phyloP scores from a whole-genome alignment of 2,113 vertebrate genomes.

The Stigmatopora nigra region DNA sequence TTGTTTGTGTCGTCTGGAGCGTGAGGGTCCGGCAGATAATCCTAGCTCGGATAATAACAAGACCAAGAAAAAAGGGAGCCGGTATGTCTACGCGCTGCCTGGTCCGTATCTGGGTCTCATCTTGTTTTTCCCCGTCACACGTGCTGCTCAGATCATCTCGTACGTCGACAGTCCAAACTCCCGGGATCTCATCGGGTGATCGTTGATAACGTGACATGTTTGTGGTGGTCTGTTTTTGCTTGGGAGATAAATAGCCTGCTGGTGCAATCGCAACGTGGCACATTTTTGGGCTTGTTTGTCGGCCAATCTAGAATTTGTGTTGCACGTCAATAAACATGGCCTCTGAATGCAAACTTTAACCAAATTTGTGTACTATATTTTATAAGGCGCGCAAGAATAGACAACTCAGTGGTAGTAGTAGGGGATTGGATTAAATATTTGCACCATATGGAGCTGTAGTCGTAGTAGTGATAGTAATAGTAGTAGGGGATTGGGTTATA shows the following conservation, averaged over 20 bases:
- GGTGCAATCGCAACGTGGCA: background rate
- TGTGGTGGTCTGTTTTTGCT: background rate
- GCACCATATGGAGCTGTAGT: too few species aligned
- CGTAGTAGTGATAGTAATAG: too few species aligned
- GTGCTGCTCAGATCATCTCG: background rate
- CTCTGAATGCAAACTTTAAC: background rate
- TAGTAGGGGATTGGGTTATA: too few species aligned
- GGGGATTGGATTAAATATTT: too few species aligned
- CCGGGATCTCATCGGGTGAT: background rate
- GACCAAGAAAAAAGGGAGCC: conserved; percentile 22
- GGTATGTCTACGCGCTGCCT: conserved; percentile 48
- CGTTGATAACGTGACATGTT: background rate
- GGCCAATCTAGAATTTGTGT: background rate
- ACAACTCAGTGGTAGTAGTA: too few species aligned
- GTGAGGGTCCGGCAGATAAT: conserved; percentile 44
- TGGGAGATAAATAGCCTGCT: background rate
- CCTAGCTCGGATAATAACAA: conserved; percentile 23
- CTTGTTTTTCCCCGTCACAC: background rate
- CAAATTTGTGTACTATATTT: too few species aligned
- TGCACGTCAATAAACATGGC: background rate
- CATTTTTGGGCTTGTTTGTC: background rate
- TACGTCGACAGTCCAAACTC: background rate
- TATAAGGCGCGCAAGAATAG: too few species aligned
- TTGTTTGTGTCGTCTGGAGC: conserved; percentile 2
- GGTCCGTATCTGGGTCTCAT: conserved; percentile 32